Percentiles rank a stretch among this genome's conserved stretches.
Conservation (phyloP, 2,888 invertebrate species). For the Netelia inedita region DNA sequence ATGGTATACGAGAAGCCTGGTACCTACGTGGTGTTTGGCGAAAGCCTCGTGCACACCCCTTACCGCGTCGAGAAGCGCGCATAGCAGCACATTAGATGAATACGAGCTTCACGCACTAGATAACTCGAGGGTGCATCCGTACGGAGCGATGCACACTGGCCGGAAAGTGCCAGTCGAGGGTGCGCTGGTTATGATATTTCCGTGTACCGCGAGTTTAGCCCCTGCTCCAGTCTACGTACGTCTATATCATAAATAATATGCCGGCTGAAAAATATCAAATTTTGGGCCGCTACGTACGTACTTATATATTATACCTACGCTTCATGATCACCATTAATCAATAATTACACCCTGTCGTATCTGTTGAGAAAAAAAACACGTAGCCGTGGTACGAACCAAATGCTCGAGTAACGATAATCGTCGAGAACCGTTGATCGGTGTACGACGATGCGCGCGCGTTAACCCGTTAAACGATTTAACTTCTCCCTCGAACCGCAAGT, state of each 20-base stretch:
- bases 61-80: constrained; percentile 52
- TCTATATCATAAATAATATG: constrained; percentile 78
- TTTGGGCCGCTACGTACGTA: no score
- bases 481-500: constrained; percentile 40
- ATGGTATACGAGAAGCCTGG: neutral
- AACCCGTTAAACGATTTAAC: constrained; percentile 47
- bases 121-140: constrained; percentile 70
- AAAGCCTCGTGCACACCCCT: constrained; percentile 11
- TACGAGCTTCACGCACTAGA: constrained; percentile 79
- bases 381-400: neutral
- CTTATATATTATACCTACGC: no score
- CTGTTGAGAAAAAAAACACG: neutral
- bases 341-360: no score
- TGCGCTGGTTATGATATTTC: constrained; percentile 68
- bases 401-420: constrained; percentile 18
- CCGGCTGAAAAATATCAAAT: constrained; percentile 65
- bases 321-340: no score
- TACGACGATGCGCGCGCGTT: constrained; percentile 8
- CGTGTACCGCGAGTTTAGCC: constrained; percentile 2
- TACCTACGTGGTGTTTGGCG: neutral
- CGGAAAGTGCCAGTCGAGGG: constrained; percentile 66
- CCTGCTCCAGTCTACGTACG: constrained; percentile 1
- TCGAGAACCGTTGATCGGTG: neutral
- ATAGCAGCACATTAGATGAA: constrained; percentile 73
- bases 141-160: constrained; percentile 58